Evolutionary conservation across 2,113 vertebrate genomes (phyloP).

Genomic region (Zingel zingel): DNA sequence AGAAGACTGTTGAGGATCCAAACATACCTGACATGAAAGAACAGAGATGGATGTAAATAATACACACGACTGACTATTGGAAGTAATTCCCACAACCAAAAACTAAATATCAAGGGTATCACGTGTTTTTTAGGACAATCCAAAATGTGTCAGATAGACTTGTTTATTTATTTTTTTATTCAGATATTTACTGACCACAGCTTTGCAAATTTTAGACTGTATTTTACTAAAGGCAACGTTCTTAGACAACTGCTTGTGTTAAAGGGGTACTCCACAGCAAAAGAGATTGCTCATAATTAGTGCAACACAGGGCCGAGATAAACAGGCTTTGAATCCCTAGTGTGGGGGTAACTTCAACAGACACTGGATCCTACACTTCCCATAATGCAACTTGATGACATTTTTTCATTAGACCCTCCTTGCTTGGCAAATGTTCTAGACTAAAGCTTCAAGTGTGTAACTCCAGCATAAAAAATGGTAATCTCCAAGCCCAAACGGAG

Average conservation of each 20-base stretch:
- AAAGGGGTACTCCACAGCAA: background rate
- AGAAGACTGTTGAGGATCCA: constrained; percentile 94
- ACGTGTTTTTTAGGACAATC: too few species aligned
- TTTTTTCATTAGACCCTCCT: background rate
- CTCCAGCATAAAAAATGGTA: background rate
- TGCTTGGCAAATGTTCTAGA: background rate
- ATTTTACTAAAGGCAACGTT: background rate
- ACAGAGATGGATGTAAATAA: constrained; percentile 21
- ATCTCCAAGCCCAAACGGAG: background rate
- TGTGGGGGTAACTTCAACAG: background rate
- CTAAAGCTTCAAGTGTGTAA: background rate
- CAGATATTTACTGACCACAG: background rate
- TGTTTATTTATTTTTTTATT: background rate
- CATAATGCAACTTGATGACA: background rate
- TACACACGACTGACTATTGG: background rate
- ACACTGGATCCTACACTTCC: background rate
- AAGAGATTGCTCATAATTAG: background rate
- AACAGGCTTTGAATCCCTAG: background rate
- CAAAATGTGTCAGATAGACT: background rate
- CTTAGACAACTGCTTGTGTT: background rate
- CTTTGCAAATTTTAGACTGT: background rate
- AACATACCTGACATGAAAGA: constrained; percentile 87
- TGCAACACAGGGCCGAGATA: background rate
- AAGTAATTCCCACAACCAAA: background rate
- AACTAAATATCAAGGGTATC: background rate